Evolutionary conservation across 2,888 invertebrate species (phyloP).

Genomic region (Monopis laevigella): DNA sequence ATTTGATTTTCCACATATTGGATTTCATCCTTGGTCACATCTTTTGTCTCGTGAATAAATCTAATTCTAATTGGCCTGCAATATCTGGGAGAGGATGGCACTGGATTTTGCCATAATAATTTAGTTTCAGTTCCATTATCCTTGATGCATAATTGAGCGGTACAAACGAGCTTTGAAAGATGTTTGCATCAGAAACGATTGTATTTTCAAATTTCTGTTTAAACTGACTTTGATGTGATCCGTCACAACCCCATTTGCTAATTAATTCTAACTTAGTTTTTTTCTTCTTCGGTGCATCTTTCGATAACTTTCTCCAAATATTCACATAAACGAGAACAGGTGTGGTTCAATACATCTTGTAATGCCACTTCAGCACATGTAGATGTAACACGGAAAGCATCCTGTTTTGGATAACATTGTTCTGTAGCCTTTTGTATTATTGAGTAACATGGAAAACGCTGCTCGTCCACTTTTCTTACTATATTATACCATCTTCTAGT

Average conservation of each 20-base stretch:
- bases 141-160: slow-evolving; percentile 12
- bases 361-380: slow-evolving; percentile 11
- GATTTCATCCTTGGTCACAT: slow-evolving; percentile 15
- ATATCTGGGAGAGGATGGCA: slow-evolving; percentile 14
- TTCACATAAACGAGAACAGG: neutral
- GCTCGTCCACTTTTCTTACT: slow-evolving; percentile 14
- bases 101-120: slow-evolving; percentile 15
- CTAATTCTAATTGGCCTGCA: slow-evolving; percentile 15
- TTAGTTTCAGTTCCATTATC: slow-evolving; percentile 6
- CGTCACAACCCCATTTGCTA: slow-evolving; percentile 17
- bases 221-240: slow-evolving; percentile 9
- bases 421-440: slow-evolving; percentile 13
- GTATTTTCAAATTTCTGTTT: slow-evolving; percentile 12
- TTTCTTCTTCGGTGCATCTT: neutral
- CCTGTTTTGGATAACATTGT: slow-evolving; percentile 12
- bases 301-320: neutral
- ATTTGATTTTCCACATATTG: slow-evolving; percentile 3
- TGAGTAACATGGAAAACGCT: slow-evolving; percentile 16
- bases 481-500: slow-evolving; percentile 16
- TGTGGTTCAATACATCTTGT: slow-evolving; percentile 13
- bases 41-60: slow-evolving; percentile 14
- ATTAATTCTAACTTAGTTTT: slow-evolving; percentile 12
- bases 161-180: slow-evolving; percentile 14
- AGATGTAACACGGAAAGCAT: slow-evolving; percentile 7
- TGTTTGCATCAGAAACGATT: slow-evolving; percentile 11